Evolutionary conservation across 1,140 invertebrate genomes (phyloP), one percentile per base, ranked within the genome.

Genomic region (Orius insidiosus): DNA sequence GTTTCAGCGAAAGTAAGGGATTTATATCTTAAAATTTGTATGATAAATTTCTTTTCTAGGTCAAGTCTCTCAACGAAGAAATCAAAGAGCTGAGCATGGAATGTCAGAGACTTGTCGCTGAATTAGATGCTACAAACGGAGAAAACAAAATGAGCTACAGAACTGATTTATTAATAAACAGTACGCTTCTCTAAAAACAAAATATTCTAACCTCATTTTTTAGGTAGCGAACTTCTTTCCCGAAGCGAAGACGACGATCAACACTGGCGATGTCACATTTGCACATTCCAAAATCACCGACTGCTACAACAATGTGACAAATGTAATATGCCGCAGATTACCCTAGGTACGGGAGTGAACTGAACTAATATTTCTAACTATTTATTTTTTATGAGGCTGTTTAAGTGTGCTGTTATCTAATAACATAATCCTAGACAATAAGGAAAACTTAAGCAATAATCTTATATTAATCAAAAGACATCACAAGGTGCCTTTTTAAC

Each of bases 211-310:
- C n/a, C n/a, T n/a, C n/a, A n/a, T 47, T 57, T 56, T 24, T 48
- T 39, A 38, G 35, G 34, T 35, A 47, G 50, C 13, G 50, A 56
- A 6, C 47, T 41, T 32, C 10, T 34, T 43, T 35, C 8, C 31
- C 45, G 19, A 10, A 11, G 14, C 50, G 18, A 61, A 64, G 5
- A 62, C 65, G 65, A 68, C 33, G 68, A 60, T n/a, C n/a, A n/a
- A 32, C 72, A 70, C 52, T 87, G 87, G 87, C 75, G 75, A 57
- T 93, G 88, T 63, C 73, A 74, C 58, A 73, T 83, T 66, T 95
- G 88, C 70, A 94, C 88, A 58, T 92, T 93, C 70, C 75, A 75
- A 43, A 94, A 95, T 68, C 82, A 93, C 65, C 84, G 82, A 18
- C 70, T 84, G 51, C 67, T 93, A 56, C 77, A 80, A 64, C 81